Percentiles rank a stretch among this genome's conserved stretches.
Evolutionary conservation across 2,888 invertebrate species (phyloP).

Genomic region (Autographa pulchrina): DNA sequence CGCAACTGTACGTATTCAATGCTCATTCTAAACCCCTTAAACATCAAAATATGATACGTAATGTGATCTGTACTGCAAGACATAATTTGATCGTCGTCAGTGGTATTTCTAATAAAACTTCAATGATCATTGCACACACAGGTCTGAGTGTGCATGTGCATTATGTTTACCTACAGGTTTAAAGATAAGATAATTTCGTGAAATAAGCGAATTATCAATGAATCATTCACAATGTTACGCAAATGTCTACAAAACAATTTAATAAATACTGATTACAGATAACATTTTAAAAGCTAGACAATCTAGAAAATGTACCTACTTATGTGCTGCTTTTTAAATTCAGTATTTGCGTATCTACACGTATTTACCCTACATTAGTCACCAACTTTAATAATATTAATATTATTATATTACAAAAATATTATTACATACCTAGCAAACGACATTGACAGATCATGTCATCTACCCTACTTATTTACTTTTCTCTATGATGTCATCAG

Average conservation of each 20-base stretch:
- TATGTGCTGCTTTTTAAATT: no score
- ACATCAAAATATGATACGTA: not conserved
- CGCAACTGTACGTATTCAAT: not conserved
- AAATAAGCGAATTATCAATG: constrained; percentile 9
- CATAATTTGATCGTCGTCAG: not conserved
- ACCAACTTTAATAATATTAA: no score
- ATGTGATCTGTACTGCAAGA: not conserved
- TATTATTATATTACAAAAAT: no score
- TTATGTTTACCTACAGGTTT: not conserved
- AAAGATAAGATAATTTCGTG: not conserved
- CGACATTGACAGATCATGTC: no score
- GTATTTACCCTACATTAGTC: no score
- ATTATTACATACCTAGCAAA: no score
- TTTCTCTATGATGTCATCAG: no score
- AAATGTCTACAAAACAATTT: not conserved
- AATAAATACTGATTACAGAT: not conserved
- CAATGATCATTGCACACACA: not conserved
- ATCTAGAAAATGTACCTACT: no score
- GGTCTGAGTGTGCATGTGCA: not conserved
- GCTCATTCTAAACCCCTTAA: not conserved
- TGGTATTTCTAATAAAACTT: not conserved
- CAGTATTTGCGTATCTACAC: no score
- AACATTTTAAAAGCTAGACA: not conserved
- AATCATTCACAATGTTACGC: not conserved
- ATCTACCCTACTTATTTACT: no score